Evolutionary conservation across 2,888 invertebrate genomes (phyloP), one percentile per base, ranked within the genome.

Genomic region (Asteroscopus sphinx): DNA sequence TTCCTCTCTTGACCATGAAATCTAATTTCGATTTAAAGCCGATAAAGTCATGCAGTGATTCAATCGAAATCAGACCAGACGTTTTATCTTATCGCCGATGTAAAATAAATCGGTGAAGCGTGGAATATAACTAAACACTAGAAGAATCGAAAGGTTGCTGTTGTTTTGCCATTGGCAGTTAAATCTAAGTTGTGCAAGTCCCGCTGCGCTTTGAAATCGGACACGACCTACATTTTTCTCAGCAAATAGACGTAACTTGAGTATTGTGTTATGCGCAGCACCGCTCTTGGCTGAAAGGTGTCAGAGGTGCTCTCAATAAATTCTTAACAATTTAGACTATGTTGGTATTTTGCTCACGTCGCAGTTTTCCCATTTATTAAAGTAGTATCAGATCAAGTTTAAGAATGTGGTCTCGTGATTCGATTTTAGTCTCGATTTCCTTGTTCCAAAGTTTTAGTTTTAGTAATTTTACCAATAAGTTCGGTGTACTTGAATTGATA

Each of bases 191-290:
- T 86, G 83, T 87, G 89, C 84, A 87, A 86, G 83, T 85, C 82
- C 80, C 82, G 79, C 83, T 80, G 82, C 81, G 78, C 88, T 88
- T 89, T 91, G 91, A 88, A 89, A 91, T 89, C 82, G 78, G 86
- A 91, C 80, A 79, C 89, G 88, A 83, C 87, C 87, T 80, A 89
- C 90, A 91, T 92, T 89, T 88, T 91, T 89, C 87, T 86, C 37
- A 85, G 87, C 81, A 80, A n/a, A 86, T 84, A 82, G 77, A 80
- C 78, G 89, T 89, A 89, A 90, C 85, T 80, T 83, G 88, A 91
- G 81, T 76, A 78, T 80, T 81, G 74, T 86, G 80, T 80, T 85
- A 76, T 85, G 81, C 74, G 53, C 59, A 71, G 76, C 74, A 75
- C 60, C 62, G 53, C 48, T 68, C 54, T 64, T 41, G 41, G 15